These are phyloP conservation scores for Epinephelus awoara DNA, from an alignment of 2,797 vertebrate species.

Conservation along the genomic window DNA sequence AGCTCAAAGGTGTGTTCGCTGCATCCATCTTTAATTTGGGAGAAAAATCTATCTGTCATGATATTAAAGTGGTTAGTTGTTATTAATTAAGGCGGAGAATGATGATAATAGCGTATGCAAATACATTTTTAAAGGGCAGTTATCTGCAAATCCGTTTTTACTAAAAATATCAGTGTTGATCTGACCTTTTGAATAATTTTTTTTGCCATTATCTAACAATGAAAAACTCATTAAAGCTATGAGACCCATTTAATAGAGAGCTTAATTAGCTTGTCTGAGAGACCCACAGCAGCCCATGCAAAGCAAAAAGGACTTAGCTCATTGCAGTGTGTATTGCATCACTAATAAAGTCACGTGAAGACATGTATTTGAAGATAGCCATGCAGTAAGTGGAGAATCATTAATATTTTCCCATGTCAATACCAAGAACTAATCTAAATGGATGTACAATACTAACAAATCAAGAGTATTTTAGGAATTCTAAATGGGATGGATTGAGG, in stretches of 20 bases:
- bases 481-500: background rate
- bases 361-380: constrained; percentile 14
- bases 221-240: constrained; percentile 61
- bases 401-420: background rate
- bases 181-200: constrained; percentile 60
- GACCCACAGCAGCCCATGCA: constrained; percentile 24
- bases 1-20: constrained; percentile 7
- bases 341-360: constrained; percentile 13
- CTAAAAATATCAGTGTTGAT: constrained; percentile 36
- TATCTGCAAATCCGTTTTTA: constrained; percentile 6
- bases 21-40: constrained; percentile 18
- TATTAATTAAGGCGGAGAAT: constrained; percentile 35
- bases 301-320: constrained; percentile 11
- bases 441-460: background rate
- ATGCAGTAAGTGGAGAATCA: background rate
- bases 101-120: constrained; percentile 26
- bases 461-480: background rate
- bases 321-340: constrained; percentile 2
- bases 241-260: constrained; percentile 51
- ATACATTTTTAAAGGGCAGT: constrained; percentile 45
- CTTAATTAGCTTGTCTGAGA: constrained; percentile 49
- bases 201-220: constrained; percentile 56
- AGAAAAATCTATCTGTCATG: constrained; percentile 12
- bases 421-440: constrained; percentile 2
- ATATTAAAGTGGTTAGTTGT: constrained; percentile 1